Conservation (phyloP, 2,888 invertebrate species). For the Dicyrtomina minuta region DNA sequence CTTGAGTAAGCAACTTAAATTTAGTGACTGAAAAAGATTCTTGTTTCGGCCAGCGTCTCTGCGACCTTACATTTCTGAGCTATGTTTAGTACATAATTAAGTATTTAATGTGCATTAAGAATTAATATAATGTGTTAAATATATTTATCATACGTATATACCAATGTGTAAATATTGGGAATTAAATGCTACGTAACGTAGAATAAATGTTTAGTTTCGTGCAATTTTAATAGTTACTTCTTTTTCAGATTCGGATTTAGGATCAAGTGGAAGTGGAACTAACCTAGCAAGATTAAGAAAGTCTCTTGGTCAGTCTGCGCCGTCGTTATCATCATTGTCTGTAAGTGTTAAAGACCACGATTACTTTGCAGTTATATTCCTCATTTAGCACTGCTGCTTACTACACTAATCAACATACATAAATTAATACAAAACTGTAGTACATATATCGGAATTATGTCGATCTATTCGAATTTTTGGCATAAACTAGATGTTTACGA, state of each 20-base stretch:
- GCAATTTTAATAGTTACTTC: no score
- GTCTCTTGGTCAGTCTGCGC: constrained; percentile 91
- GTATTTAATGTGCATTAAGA: no score
- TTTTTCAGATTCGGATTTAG: constrained; percentile 15
- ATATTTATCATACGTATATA: no score
- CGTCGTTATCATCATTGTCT: constrained; percentile 72
- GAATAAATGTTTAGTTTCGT: no score
- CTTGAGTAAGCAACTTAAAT: constrained; percentile 35
- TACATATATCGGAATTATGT: background rate
- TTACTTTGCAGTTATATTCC: no score
- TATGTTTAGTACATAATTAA: background rate
- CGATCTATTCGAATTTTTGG: no score
- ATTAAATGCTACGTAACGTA: no score
- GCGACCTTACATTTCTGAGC: background rate
- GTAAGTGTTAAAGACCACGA: constrained; percentile 46
- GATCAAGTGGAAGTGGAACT: constrained; percentile 10
- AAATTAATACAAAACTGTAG: background rate
- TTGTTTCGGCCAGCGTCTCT: no score
- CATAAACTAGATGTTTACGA: no score
- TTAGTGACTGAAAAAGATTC: no score
- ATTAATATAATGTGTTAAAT: no score
- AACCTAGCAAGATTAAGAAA: constrained; percentile 25
- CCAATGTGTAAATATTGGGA: no score
- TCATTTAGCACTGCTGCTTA: background rate
- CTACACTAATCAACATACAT: background rate